These are phyloP conservation scores for Polypedilum vanderplanki DNA, from an alignment of 1,140 invertebrate species.

Conservation along the genomic window DNA sequence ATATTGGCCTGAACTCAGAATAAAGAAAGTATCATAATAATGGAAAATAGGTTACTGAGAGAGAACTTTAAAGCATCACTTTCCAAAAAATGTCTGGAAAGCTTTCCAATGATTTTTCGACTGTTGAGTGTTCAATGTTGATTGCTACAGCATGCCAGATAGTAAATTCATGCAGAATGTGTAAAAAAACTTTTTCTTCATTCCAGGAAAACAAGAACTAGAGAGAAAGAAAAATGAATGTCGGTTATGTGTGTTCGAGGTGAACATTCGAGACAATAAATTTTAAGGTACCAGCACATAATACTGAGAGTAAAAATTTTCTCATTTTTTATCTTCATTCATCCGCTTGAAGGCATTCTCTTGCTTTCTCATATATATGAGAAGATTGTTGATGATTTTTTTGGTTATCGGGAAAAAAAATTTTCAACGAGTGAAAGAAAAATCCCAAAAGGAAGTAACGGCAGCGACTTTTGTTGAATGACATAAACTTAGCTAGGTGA, in stretches of 20 bases:
- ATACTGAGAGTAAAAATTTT: neutral
- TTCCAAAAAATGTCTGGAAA: neutral
- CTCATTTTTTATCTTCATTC: neutral
- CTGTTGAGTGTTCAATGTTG: neutral
- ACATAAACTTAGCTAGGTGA: neutral
- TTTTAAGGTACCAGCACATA: neutral
- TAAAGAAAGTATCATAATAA: neutral
- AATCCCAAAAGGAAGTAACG: neutral
- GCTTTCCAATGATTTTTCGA: constrained; percentile 7
- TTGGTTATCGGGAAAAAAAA: neutral
- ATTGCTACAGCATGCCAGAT: neutral
- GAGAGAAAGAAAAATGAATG: neutral
- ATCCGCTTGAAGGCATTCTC: neutral
- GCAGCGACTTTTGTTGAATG: neutral
- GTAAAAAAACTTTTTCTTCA: neutral
- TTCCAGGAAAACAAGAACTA: neutral
- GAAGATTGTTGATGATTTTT: neutral
- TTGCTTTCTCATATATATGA: no score
- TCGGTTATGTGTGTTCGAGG: constrained; percentile 3
- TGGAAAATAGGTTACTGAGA: constrained; percentile 18
- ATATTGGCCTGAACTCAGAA: constrained; percentile 4
- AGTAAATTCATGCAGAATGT: neutral
- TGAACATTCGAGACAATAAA: neutral
- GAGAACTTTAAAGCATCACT: neutral
- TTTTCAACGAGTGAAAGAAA: neutral